Evolutionary conservation across 2,888 invertebrate genomes (phyloP), one percentile per base, ranked within the genome.

Genomic region (Leucophenga maculata): DNA sequence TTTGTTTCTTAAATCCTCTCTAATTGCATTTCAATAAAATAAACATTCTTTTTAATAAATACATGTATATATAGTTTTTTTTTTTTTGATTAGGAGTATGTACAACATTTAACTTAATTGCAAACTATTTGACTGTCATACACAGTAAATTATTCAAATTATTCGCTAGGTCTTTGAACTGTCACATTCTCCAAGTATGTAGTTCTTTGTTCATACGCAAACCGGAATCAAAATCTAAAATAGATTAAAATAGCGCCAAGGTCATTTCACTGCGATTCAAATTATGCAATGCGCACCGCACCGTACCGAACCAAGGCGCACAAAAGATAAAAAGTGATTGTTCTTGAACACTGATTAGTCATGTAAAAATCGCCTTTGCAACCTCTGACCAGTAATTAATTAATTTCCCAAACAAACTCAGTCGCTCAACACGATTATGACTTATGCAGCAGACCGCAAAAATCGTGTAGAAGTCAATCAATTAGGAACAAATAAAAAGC

Each of bases 181-280:
- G 68, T 52, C 72, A 71, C 74, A 75, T 79, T 68, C 72, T 67
- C 60, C 62, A 73, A 74, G 69, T 59, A 39, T n/a, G 39, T 39
- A 11, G 3, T 39, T 39, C 39, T 39, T 39, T 39, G 39, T 8
- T 59, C 57, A 39, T 20, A 54, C 57, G 68, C 67, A 67, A 79
- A 72, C 72, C 78, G 83, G 80, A 80, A 80, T 78, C 72, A 52
- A 83, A 73, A 72, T 69, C 65, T 39, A 39, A 39, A 39, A 39
- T 39, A 3, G 11, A 39, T 39, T 39, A 1, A 39, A 39, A 39
- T 39, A 39, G 39, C 16, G 13, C 60, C 39, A 60, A 60, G 60
- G 39, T 60, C 26, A 39, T 18, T 39, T 14, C 32, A 60, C 32
- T 44, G 32, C 26, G 39, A 20, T 16, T 26, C 18, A 39, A 60